These are phyloP conservation scores for Pseudorectes ferrugineus DNA, from an alignment of 2,113 vertebrate genomes.

Conservation along the genomic window DNA sequence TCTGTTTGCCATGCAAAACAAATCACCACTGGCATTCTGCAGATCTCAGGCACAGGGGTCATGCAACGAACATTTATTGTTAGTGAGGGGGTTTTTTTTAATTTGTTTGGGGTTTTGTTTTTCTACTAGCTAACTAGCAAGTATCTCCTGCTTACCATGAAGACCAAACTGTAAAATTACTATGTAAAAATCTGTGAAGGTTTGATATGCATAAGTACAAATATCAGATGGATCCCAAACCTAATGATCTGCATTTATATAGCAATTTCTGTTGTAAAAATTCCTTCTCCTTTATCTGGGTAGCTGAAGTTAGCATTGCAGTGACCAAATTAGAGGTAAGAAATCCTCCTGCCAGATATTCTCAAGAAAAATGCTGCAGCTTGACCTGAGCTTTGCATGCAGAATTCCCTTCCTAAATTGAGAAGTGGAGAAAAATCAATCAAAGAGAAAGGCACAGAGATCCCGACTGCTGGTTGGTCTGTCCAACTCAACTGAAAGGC, in stretches of 20 bases:
- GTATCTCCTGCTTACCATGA: background rate
- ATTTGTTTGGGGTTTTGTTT: background rate
- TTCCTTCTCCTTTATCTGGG: background rate
- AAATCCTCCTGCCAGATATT: background rate
- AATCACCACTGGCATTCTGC: background rate
- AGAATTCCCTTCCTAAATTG: background rate
- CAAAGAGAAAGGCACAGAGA: background rate
- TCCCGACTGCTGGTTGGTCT: fast-evolving
- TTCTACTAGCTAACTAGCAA: background rate
- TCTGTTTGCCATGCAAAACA: background rate
- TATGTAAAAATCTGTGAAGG: background rate
- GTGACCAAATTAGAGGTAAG: background rate
- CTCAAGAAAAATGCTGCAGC: background rate
- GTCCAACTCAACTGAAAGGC: background rate
- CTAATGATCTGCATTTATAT: fast-evolving
- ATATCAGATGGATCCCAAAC: background rate
- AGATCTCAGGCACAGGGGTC: background rate
- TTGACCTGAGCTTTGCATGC: background rate
- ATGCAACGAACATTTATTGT: background rate
- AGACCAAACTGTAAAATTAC: background rate
- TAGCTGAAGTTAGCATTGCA: background rate
- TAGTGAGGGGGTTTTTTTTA: fast-evolving
- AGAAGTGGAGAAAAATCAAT: background rate
- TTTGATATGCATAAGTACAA: background rate
- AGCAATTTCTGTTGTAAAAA: background rate